Base-by-base conservation (phyloP, 2,888 invertebrate genomes). In the Polydrusus pterygomalis region DNA sequence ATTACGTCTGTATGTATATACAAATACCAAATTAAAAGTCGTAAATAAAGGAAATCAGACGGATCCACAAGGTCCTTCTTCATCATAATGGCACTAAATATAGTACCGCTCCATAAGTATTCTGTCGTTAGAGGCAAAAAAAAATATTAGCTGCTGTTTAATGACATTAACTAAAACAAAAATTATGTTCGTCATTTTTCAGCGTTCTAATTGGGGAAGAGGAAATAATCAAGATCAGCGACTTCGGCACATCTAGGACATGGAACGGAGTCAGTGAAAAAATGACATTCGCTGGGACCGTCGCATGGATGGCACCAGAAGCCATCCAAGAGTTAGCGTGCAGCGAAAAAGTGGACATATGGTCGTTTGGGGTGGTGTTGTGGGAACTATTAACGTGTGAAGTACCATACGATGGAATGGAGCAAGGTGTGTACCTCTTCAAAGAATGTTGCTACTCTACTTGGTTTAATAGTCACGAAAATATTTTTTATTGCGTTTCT, bases 261-360 rank as follows among this genome's bases (percentile, higher is more conserved):
- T 97, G 96, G 95, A 96, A 97, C 87, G 96, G 97, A 85, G 95
- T 95, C 49, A 97, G 97, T 86, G 96, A 96, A 54, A 94, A 96
- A 84, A 99, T 99, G 99, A 96, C 97, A 79, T 99, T 99, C 88
- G 97, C 97, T 1, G 99, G 99, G 49, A 99, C 99, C 0, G 97
- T 98, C 0, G 97, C 98, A 0, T 99, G 99, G 99, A 99, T 99
- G 99, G 98, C 99, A 0, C 99, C 99, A 0, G 99, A 99, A 89
- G 96, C 99, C 49, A 98, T 99, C 80, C 92, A 97, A 76, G 97
- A 97, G 85, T 96, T 98, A 85, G 96, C 95, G 0, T 99, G 98
- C 87, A 97, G 97, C 0, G 98, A 99, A 86, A 97, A 98, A 87
- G 97, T 99, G 0, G 99, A 99, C 86, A 95, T 99, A 77, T 99